A percentile compares a stretch with the other conserved stretches of the same genome.
These are phyloP conservation scores for Colletes gigas DNA, from an alignment of 1,140 invertebrate species.

Conservation along the genomic window DNA sequence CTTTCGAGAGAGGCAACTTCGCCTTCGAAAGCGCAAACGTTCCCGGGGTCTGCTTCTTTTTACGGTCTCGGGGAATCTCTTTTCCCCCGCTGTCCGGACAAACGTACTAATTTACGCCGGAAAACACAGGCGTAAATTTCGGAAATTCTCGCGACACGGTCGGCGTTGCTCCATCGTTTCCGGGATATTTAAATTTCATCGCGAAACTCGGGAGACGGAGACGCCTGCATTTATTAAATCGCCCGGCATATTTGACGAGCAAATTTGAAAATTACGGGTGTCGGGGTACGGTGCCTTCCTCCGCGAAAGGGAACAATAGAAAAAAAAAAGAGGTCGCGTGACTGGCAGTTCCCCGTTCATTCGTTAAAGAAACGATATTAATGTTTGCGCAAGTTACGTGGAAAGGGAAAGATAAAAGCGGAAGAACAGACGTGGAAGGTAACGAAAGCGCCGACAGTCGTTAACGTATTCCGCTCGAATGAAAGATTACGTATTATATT, in stretches of 20 bases:
- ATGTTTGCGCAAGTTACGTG: constrained; percentile 33
- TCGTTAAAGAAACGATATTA: constrained; percentile 46
- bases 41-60: constrained; percentile 26
- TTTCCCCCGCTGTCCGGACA: neutral
- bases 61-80: constrained; percentile 54
- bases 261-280: constrained; percentile 48
- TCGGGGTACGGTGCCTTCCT: constrained; percentile 11
- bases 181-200: constrained; percentile 61
- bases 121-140: neutral
- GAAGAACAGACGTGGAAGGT: neutral
- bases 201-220: constrained; percentile 49
- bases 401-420: neutral
- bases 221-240: constrained; percentile 62
- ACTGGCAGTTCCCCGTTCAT: constrained; percentile 21
- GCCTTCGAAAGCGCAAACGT: constrained; percentile 57
- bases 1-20: constrained; percentile 46
- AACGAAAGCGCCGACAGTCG: neutral
- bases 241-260: constrained; percentile 54
- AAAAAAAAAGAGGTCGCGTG: neutral
- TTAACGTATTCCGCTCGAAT: constrained; percentile 25
- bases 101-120: constrained; percentile 51
- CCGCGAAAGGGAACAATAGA: neutral
- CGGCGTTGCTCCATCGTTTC: constrained; percentile 25
- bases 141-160: constrained; percentile 41
- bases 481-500: constrained; percentile 33